Evolutionary conservation across 2,113 vertebrate genomes (phyloP), one percentile per base, ranked within the genome.

Genomic region (Psittacus erithacus): DNA sequence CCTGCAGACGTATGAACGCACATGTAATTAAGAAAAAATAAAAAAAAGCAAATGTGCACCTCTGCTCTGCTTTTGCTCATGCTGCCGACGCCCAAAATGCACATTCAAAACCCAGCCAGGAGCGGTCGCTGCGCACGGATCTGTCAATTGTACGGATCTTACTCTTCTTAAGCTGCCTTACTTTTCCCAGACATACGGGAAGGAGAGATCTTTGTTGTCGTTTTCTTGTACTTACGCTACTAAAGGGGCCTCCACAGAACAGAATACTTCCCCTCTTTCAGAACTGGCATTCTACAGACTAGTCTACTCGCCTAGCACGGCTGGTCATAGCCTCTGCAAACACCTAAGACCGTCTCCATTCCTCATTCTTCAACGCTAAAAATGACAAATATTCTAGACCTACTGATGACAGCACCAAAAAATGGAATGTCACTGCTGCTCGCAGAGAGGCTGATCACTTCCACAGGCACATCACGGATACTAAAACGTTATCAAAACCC

Each of bases 1-100:
- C 18, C 55, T 41, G 38, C 38, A 52, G 46, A 55, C 0, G 0
- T 6, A 55, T 0, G 10, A 71, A 60, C 1, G 2, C 10, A 38
- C 4, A 33, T 1, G 8, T 39, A 39, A 39, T 25, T 27, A 79
- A 64, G 57, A 49, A n/a, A 67, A 69, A n/a, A 82, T 65, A 59
- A 35, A 31, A 69, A 38, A 28, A 29, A 47, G 24, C 31, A 64
- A 1, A 1, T 11, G 17, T 6, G 29, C 15, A 39, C 2, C 14
- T 75, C 13, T 7, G 7, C 14, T 75, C 13, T 7, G 7, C 25
- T 81, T 78, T 52, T 71, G 69, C 29, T 50, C 52, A 81, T 23
- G 55, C 29, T 57, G 50, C 65, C 47, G 60, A 59, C 10, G 47
- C 13, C 17, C 31, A 44, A 43, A 50, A 92, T 1, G 13, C 11